Percentiles rank a stretch among this genome's conserved stretches.
These are phyloP conservation scores for Marmota flaviventris DNA, from an alignment of 2,113 vertebrate genomes.

Conservation along the genomic window DNA sequence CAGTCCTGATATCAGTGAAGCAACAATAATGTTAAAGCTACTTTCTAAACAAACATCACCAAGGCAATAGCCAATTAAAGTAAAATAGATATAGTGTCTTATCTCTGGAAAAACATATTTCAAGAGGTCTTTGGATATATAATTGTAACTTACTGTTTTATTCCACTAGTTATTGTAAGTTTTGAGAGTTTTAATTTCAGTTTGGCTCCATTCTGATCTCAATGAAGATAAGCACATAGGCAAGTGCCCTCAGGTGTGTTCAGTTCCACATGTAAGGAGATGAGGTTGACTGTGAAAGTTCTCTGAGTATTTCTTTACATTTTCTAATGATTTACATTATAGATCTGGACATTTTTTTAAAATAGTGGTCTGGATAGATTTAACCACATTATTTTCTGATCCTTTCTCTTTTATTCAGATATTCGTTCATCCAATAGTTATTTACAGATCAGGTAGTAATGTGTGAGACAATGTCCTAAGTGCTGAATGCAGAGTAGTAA, in stretches of 20 bases:
- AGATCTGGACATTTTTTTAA: not conserved
- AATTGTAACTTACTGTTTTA: not conserved
- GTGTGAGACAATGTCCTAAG: not conserved
- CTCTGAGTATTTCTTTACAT: not conserved
- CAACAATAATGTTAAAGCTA: not conserved
- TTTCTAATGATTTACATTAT: not conserved
- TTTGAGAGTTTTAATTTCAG: not conserved
- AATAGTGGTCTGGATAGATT: not conserved
- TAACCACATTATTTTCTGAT: not conserved
- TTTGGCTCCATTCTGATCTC: not conserved
- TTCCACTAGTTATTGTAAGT: not conserved
- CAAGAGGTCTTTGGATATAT: not conserved
- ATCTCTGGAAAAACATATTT: not conserved
- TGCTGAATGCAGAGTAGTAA: not conserved
- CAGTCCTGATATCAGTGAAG: slow-evolving; percentile 1
- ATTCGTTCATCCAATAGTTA: not conserved
- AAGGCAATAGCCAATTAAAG: not conserved
- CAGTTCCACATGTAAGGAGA: not conserved
- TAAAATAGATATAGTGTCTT: not conserved
- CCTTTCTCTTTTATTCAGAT: not conserved
- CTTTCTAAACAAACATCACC: slow-evolving; percentile 12
- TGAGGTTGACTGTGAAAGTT: no score
- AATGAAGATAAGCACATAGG: not conserved
- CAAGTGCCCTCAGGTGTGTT: not conserved
- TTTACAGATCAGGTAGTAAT: not conserved